Conservation (phyloP, 2,888 invertebrate genomes). For the Periphyllus acericola region DNA sequence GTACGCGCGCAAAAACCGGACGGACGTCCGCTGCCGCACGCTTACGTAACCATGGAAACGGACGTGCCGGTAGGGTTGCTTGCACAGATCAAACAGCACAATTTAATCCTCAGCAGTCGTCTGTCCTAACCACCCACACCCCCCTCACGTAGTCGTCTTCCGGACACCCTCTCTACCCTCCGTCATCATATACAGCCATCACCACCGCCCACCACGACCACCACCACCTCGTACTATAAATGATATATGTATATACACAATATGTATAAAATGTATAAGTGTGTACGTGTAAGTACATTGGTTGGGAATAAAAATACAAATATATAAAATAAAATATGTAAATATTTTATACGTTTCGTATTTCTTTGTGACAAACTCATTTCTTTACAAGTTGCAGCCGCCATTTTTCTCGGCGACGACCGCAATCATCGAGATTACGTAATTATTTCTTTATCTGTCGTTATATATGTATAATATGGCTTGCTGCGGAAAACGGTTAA, state of each 20-base stretch:
- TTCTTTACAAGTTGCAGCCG: slow-evolving; percentile 1
- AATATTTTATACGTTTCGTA: not conserved
- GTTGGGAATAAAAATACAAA: not conserved
- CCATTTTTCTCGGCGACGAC: slow-evolving; percentile 5
- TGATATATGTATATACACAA: not conserved
- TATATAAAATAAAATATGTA: not conserved
- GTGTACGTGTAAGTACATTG: not conserved
- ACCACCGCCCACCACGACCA: not conserved
- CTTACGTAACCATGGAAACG: slow-evolving; percentile 54
- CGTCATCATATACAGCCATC: not conserved
- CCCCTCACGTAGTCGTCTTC: not conserved
- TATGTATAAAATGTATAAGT: too few species aligned
- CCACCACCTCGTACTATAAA: not conserved
- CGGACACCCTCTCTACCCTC: not conserved
- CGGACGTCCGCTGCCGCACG: slow-evolving; percentile 38
- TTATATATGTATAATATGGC: not conserved
- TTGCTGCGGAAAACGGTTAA: not conserved
- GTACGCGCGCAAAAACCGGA: slow-evolving; percentile 43
- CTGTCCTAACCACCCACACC: not conserved
- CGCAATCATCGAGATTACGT: slow-evolving; percentile 31
- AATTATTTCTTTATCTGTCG: not conserved
- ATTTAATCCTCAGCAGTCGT: slow-evolving; percentile 31
- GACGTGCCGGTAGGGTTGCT: slow-evolving; percentile 51
- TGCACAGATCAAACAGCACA: slow-evolving; percentile 55
- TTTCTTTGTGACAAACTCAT: not conserved